Conservation (phyloP, 2,797 vertebrate species). For the Syndactyla subalaris region DNA sequence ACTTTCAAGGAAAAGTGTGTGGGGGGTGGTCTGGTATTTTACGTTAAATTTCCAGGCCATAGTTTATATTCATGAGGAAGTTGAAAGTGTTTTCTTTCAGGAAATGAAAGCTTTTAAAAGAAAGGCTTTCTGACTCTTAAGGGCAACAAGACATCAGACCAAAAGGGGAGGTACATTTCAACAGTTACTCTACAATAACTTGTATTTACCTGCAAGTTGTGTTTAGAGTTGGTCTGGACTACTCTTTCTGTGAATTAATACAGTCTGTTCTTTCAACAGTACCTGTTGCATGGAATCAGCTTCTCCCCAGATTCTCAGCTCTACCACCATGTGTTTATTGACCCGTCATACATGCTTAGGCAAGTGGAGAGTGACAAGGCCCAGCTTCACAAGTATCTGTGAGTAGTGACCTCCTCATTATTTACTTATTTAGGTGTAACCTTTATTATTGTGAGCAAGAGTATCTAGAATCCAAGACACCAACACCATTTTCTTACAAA, state of each 20-base stretch:
- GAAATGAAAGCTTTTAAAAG: background rate
- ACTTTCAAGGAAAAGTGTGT: background rate
- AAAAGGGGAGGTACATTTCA: background rate
- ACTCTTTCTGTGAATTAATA: background rate
- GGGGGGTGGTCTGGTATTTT: background rate
- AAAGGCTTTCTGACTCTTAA: background rate
- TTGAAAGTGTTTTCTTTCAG: background rate
- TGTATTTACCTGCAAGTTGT: background rate
- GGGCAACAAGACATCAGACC: background rate
- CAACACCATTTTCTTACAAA: background rate
- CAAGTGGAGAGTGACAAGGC: background rate
- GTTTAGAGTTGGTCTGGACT: background rate
- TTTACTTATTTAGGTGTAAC: background rate
- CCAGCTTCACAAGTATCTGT: background rate
- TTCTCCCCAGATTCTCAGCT: background rate
- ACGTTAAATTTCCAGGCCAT: background rate
- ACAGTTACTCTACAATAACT: background rate
- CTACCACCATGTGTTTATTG: background rate
- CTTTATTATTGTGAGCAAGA: background rate
- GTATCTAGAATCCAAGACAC: background rate
- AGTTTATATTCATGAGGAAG: background rate
- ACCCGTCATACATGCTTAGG: rapidly evolving
- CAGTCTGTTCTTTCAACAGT: background rate
- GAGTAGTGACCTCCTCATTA: background rate
- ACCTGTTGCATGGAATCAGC: rapidly evolving